These are phyloP conservation scores for Selene dorsalis DNA, from an alignment of 2,797 vertebrate species.

Conservation along the genomic window DNA sequence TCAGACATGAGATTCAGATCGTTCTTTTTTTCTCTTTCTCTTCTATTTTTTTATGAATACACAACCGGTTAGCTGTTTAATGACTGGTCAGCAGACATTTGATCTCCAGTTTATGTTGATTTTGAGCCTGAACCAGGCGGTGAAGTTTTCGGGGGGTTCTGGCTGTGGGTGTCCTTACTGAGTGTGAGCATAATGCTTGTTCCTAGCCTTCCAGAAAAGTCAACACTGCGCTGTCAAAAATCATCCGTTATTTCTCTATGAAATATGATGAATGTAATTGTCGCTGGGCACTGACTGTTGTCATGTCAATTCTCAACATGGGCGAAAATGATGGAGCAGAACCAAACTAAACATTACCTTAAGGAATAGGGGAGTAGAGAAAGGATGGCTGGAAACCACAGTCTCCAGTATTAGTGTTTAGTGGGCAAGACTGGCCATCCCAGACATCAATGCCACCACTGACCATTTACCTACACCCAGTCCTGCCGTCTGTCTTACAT, in stretches of 20 bases:
- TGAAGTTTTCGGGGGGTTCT: conserved; percentile 50
- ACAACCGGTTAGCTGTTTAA: conserved; percentile 43
- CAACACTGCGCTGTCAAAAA: conserved; percentile 68
- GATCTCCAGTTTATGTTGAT: conserved; percentile 61
- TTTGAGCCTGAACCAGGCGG: conserved; percentile 48
- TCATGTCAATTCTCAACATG: conserved; percentile 41
- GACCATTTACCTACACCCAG: conserved; percentile 41
- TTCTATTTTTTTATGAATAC: conserved; percentile 43
- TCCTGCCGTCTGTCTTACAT: conserved; percentile 17
- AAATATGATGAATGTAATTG: conserved; percentile 59
- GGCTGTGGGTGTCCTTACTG: conserved; percentile 42
- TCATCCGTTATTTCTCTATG: conserved; percentile 42
- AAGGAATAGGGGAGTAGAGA: conserved; percentile 30
- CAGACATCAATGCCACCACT: conserved; percentile 34
- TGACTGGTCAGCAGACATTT: conserved; percentile 61
- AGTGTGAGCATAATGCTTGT: conserved; percentile 59
- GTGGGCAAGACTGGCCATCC: conserved; percentile 42
- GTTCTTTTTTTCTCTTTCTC: conserved; percentile 47
- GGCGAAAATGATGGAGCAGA: conserved; percentile 39
- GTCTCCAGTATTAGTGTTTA: conserved; percentile 50
- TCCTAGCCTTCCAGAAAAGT: conserved; percentile 61
- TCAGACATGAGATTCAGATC: conserved; percentile 50
- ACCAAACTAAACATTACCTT: conserved; percentile 65
- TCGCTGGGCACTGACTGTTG: conserved; percentile 52
- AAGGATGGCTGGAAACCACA: conserved; percentile 50